These are phyloP conservation scores for Lacerta agilis DNA, from an alignment of 2,797 vertebrate genomes.

Conservation along the genomic window DNA sequence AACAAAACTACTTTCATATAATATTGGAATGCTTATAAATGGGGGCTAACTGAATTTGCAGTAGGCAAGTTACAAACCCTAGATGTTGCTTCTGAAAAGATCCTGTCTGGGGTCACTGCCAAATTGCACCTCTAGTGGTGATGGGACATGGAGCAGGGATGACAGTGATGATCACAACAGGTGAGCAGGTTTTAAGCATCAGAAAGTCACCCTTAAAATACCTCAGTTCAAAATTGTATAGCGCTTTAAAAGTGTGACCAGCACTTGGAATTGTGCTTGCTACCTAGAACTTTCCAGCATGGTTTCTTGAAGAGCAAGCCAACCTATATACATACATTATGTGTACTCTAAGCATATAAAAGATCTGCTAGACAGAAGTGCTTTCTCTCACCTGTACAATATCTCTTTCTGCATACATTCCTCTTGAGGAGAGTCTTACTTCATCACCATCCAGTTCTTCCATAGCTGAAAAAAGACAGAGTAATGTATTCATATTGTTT, in stretches of 20 bases:
- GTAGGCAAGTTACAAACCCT: not conserved
- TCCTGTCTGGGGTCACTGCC: not conserved
- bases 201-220: no score
- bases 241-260: not conserved
- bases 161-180: not conserved
- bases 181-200: not conserved
- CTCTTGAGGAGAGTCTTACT: constrained; percentile 94
- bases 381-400: constrained; percentile 92
- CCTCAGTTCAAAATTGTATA: not conserved
- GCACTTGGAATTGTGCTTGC: not conserved
- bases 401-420: constrained; percentile 93
- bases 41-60: not conserved
- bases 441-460: constrained; percentile 95
- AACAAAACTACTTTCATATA: not conserved
- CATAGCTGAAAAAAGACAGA: constrained; percentile 86
- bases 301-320: no score
- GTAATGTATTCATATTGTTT: not conserved
- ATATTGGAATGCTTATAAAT: not conserved
- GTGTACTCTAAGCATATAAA: not conserved
- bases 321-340: no score
- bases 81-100: not conserved
- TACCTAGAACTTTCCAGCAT: not conserved
- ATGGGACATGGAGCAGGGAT: not conserved
- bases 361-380: not conserved
- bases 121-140: not conserved